Percentiles rank a stretch among this genome's conserved stretches.
phyloP scores from a whole-genome alignment of 2,797 vertebrate species.

The Pteronotus mesoamericanus region DNA sequence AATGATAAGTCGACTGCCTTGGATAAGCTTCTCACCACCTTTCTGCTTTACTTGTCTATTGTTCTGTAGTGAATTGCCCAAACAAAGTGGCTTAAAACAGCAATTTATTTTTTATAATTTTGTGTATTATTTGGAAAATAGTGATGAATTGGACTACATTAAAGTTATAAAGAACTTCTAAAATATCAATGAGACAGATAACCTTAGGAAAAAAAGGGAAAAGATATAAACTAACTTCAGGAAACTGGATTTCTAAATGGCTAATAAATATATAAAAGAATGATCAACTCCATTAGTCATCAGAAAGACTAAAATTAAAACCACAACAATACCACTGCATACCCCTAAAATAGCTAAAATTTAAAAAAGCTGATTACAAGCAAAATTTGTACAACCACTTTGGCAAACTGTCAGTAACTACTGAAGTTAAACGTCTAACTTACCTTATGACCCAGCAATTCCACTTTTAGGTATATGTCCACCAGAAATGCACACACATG shows the following conservation, averaged over 20 bases:
- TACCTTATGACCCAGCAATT: neutral
- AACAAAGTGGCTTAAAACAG: neutral
- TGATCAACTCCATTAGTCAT: neutral
- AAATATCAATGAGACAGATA: neutral
- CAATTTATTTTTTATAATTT: neutral
- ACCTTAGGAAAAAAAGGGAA: neutral
- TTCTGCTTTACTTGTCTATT: neutral
- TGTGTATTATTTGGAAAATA: neutral
- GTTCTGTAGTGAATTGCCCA: neutral
- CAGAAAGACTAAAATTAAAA: neutral
- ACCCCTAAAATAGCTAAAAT: neutral
- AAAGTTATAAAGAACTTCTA: neutral
- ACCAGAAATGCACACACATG: neutral
- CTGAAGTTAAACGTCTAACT: neutral
- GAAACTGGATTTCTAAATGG: neutral
- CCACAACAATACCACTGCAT: neutral
- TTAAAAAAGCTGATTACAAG: neutral
- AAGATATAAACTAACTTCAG: neutral
- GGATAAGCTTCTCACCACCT: neutral
- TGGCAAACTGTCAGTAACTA: neutral
- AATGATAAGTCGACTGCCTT: neutral
- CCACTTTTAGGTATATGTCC: neutral
- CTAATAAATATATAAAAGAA: neutral
- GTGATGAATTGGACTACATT: neutral
- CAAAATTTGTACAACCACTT: neutral